Conservation (phyloP, 2,113 vertebrate species). For the Heloderma charlesbogerti region DNA sequence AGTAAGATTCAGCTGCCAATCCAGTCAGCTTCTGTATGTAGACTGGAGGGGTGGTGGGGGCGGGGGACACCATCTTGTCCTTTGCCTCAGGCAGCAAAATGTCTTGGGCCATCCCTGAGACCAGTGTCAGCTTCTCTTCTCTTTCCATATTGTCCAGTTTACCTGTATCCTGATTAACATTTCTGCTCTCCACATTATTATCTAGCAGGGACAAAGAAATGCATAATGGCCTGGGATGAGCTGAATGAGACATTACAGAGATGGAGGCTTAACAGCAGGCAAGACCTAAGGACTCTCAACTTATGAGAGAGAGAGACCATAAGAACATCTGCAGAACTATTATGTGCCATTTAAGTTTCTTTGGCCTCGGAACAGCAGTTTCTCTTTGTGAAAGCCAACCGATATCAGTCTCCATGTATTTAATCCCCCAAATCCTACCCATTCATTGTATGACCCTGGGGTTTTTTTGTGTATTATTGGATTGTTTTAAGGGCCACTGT, state of each 20-base stretch:
- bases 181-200: no score
- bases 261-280: background rate
- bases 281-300: background rate
- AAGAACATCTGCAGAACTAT: background rate
- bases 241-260: background rate
- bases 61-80: no score
- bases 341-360: background rate
- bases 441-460: background rate
- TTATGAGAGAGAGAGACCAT: no score
- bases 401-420: background rate
- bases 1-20: no score
- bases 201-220: background rate
- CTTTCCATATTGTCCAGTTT: background rate
- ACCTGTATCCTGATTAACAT: background rate
- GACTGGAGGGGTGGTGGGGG: no score
- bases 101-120: no score
- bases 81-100: no score
- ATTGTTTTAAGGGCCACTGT: background rate
- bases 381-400: background rate
- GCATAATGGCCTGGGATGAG: background rate
- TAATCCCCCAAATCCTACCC: background rate
- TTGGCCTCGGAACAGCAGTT: background rate
- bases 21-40: no score
- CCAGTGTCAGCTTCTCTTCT: no score
- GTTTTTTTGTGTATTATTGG: background rate